Evolutionary conservation across 2,797 vertebrate species (phyloP).

Genomic region (Pagetopsis macropterus): DNA sequence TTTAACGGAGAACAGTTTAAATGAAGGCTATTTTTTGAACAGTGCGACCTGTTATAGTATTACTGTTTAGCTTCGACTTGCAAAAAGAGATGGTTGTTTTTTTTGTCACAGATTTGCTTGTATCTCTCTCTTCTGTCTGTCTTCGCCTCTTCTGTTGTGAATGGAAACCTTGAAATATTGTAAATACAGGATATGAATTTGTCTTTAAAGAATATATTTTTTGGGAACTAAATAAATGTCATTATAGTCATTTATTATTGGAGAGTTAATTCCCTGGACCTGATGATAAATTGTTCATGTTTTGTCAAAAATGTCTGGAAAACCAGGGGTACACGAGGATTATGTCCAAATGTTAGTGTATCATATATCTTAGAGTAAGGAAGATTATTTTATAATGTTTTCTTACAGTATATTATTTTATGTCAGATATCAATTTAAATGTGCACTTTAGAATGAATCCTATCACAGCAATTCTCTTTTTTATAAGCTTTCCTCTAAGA

Average conservation of each 20-base stretch:
- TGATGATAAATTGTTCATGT: neutral
- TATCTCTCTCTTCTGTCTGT: constrained; percentile 60
- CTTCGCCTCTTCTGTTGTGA: constrained; percentile 70
- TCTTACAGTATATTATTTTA: neutral
- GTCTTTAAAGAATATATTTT: constrained; percentile 85
- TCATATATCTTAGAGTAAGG: no score
- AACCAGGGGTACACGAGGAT: neutral
- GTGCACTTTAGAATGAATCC: constrained; percentile 4
- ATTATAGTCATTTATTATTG: constrained; percentile 76
- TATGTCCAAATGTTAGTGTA: no score
- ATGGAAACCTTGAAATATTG: constrained; percentile 74
- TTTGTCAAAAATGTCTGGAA: neutral
- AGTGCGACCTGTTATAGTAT: constrained; percentile 68
- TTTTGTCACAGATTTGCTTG: constrained; percentile 72
- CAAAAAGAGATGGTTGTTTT: constrained; percentile 68
- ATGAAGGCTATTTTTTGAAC: constrained; percentile 69
- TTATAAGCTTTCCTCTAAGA: neutral
- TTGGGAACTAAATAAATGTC: constrained; percentile 82
- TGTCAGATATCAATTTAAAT: constrained; percentile 2
- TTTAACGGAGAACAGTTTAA: constrained; percentile 75
- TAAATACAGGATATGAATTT: constrained; percentile 83
- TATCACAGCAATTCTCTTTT: neutral
- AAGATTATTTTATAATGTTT: neutral
- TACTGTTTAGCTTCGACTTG: constrained; percentile 72
- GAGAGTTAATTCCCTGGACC: constrained; percentile 34